phyloP scores from a whole-genome alignment of 2,797 vertebrate species.

The Myoxocephalus aenaeus region DNA sequence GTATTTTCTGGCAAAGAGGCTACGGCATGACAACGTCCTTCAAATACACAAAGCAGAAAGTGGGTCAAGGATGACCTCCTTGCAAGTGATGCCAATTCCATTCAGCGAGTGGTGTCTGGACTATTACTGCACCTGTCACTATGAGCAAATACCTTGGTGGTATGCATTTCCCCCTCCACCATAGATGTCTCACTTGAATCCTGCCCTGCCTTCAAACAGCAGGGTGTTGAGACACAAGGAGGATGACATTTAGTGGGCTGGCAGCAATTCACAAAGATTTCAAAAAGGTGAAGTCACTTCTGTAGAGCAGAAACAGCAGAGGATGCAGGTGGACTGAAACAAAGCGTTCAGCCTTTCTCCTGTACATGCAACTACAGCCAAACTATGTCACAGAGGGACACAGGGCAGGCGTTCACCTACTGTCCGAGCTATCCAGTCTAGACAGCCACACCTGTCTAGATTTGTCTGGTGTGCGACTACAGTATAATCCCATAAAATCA shows the following conservation, averaged over 20 bases:
- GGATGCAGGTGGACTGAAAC: slow-evolving; percentile 27
- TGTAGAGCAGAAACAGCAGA: slow-evolving; percentile 15
- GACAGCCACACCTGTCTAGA: slow-evolving; percentile 56
- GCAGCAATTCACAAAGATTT: slow-evolving; percentile 51
- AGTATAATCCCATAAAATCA: slow-evolving; percentile 65
- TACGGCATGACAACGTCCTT: slow-evolving; percentile 51
- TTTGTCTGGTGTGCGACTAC: slow-evolving; percentile 45
- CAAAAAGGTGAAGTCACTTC: slow-evolving; percentile 20
- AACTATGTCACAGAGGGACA: slow-evolving; percentile 14
- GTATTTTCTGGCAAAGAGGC: slow-evolving; percentile 21
- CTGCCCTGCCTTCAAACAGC: slow-evolving; percentile 29
- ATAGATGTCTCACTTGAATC: neutral
- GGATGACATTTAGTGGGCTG: slow-evolving; percentile 51
- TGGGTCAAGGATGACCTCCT: slow-evolving; percentile 75
- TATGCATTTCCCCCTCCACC: slow-evolving; percentile 10
- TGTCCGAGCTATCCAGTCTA: slow-evolving; percentile 41
- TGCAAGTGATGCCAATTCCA: slow-evolving; percentile 48
- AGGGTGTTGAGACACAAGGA: slow-evolving; percentile 32
- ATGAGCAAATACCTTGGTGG: slow-evolving; percentile 41
- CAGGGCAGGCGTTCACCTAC: slow-evolving; percentile 16
- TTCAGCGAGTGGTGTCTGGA: slow-evolving; percentile 46
- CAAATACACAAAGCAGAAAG: slow-evolving; percentile 59
- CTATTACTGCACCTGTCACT: slow-evolving; percentile 49
- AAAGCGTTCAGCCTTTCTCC: slow-evolving; percentile 9
- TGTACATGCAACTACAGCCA: slow-evolving; percentile 8